Base-by-base conservation (phyloP, 23 tunicate species). In the Trididemnum nubilum region DNA sequence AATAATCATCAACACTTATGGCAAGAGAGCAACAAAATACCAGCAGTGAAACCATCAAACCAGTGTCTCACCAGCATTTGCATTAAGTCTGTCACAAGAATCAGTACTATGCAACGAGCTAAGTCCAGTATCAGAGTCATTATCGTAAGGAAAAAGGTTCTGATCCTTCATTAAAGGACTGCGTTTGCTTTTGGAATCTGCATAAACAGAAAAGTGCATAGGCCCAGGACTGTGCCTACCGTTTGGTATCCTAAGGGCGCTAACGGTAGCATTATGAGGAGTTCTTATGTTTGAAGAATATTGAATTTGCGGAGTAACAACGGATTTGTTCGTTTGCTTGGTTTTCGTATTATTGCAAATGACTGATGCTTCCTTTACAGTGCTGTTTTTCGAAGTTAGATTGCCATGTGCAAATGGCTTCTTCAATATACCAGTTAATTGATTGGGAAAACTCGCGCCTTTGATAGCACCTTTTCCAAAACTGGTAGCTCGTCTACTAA, bases 41-140 rank as follows among this genome's bases (percentile, higher is more conserved):
- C 54, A 44, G 15, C 54, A 44, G 12, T 44, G 15, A 15, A 44
- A 15, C 15, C 18, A 12, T 91, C 72, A 93, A 24, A 93, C 98
- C 28, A 93, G 84, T 2, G 98, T 93, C 72, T 87, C 98, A 30
- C 74, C 74, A 34, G 98, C 80, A 40, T 58, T 78, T 38, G 87
- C 31, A 27, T 22, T 76, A 1, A 82, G 34, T 36, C 21, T 35
- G 35, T 88, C 89, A 54, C 63, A 81, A 21, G 98, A 93, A 75
- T 93, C 98, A 3, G 86, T 73, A 75, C 93, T 87, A 69, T 93
- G 98, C 37, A 93, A 60, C 19, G 98, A 93, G 63, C 98, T 88
- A 50, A 82, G 73, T 26, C 98, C 98, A 26, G 98, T 93, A 74
- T 93, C 98, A 0, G 98, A 93, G 38, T 93, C 98, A 72, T 93